Evolutionary conservation across 2,888 invertebrate species (phyloP), one percentile per base, ranked within the genome.

Genomic region (Phortica okadai): DNA sequence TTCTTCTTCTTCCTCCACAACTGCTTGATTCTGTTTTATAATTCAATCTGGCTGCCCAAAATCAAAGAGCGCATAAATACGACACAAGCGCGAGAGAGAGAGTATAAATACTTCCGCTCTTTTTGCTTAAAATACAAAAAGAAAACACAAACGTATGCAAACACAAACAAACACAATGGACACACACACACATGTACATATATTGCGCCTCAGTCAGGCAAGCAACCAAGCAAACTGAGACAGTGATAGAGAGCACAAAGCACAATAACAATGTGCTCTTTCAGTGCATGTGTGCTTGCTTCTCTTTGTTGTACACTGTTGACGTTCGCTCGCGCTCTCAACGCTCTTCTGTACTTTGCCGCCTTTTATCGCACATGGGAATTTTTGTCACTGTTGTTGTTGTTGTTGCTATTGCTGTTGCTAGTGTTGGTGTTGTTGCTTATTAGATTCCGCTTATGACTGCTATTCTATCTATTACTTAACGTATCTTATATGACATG

Each of bases 381-480:
- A 33, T 3, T 8, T 14, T 66, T 41, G 66, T 66, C 41, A 6
- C 44, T 73, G 62, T 74, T 54, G 11, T 66, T 66, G 33, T 74
- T 58, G 41, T 58, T 58, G 33, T 66, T 73, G 25, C 42, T 73
- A 1, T 16, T 73, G 25, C 16, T 16, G 16, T 21, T 62, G 10
- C 21, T 62, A 6, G 16, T 54, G n/a, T n/a, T 42, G n/a, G 44
- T 66, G 66, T 72, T 69, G 76, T 66, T 62, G 16, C 62, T 62
- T 33, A 33, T 33, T 33, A 33, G 33, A 33, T 33, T 33, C 33
- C 33, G 62, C 8, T 59, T 16, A 50, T 50, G 50, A 50, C 50
- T 50, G 14, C 16, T 76, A 41, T 54, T 44, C 80, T 83, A 85
- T 85, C 82, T 85, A 87, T 87, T 87, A 85, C 84, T 83, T 79